Evolutionary conservation across 2,888 invertebrate species (phyloP).

Genomic region (Trachelus stipa): DNA sequence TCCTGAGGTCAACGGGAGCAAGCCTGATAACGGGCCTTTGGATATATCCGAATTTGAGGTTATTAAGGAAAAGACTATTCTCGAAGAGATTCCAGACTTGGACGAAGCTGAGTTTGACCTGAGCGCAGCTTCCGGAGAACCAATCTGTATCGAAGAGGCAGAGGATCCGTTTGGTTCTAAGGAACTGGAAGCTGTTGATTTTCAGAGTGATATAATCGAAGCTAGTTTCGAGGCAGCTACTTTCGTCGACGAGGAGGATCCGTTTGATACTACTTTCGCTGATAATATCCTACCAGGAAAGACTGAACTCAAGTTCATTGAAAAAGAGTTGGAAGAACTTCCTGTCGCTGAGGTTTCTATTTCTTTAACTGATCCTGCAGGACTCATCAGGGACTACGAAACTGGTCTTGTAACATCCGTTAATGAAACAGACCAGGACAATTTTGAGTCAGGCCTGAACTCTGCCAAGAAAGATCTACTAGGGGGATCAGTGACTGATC

Average conservation of each 20-base stretch:
- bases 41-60: conserved; percentile 71
- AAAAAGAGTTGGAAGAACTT: conserved; percentile 73
- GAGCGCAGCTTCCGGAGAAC: conserved; percentile 32
- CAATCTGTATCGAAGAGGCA: conserved; percentile 50
- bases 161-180: conserved; percentile 68
- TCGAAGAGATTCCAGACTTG: conserved; percentile 61
- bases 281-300: conserved; percentile 79
- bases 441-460: conserved; percentile 37
- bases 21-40: conserved; percentile 33
- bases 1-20: conserved; percentile 30
- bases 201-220: conserved; percentile 58
- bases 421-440: conserved; percentile 29
- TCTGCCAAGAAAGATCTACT: conserved; percentile 75
- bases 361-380: conserved; percentile 75
- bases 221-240: conserved; percentile 59
- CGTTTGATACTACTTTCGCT: conserved; percentile 88
- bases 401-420: conserved; percentile 50
- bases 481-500: conserved; percentile 82
- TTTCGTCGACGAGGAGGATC: conserved; percentile 76
- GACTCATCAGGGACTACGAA: conserved; percentile 63
- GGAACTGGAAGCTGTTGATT: conserved; percentile 57
- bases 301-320: conserved; percentile 71
- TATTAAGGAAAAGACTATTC: conserved; percentile 55
- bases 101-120: conserved; percentile 56
- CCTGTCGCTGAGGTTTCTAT: conserved; percentile 69